Percentiles rank a stretch among this genome's conserved stretches.
Evolutionary conservation across 2,888 invertebrate genomes (phyloP).

Genomic region (Ptilodon capucinus): DNA sequence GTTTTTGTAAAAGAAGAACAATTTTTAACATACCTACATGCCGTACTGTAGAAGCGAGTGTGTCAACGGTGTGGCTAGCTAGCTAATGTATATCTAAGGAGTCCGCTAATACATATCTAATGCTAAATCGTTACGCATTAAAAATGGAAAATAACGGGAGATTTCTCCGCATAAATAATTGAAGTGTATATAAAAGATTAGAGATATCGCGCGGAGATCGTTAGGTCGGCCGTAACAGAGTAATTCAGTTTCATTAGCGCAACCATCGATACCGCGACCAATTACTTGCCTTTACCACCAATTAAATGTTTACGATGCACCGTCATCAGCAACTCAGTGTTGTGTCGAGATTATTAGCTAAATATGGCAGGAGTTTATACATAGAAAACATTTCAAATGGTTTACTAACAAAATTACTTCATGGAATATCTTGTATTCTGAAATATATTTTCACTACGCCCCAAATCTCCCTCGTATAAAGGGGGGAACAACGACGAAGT

Average conservation of each 20-base stretch:
- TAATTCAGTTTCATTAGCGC: conserved; percentile 68
- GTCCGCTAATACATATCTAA: background rate
- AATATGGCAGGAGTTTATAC: no score
- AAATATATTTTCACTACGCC: no score
- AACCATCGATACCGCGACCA: conserved; percentile 67
- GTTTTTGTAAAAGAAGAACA: no score
- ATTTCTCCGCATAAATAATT: conserved; percentile 24
- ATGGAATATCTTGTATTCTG: no score
- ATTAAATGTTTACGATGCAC: conserved; percentile 72
- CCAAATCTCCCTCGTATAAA: no score
- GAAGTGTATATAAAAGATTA: conserved; percentile 28
- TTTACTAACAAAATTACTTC: no score
- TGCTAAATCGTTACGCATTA: background rate
- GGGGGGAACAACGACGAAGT: no score
- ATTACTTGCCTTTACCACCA: conserved; percentile 71
- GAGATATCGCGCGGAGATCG: conserved; percentile 55
- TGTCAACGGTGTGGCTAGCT: no score
- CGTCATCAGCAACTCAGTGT: conserved; percentile 37
- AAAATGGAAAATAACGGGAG: conserved; percentile 7
- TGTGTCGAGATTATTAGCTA: conserved; percentile 35
- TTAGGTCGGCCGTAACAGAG: conserved; percentile 50
- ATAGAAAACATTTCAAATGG: no score
- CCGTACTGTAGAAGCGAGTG: no score
- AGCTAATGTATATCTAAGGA: no score
- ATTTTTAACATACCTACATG: no score